Evolutionary conservation across 2,888 invertebrate species (phyloP).

Genomic region (Eustalomyia histrio): DNA sequence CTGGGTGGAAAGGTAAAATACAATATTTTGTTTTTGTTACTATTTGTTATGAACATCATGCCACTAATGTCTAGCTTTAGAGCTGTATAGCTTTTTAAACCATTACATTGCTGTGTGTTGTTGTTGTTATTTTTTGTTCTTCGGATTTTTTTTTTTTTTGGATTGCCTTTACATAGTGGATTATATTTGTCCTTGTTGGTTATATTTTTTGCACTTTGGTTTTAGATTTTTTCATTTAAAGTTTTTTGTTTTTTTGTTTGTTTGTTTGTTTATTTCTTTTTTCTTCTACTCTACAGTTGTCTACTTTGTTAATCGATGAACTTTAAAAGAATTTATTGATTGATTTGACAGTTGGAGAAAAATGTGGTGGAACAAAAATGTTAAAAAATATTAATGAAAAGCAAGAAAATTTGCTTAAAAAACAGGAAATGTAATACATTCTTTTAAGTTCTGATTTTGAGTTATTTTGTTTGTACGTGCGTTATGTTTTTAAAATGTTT

Average conservation of each 20-base stretch:
- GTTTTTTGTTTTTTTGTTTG: conserved; percentile 1
- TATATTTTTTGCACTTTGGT: conserved; percentile 45
- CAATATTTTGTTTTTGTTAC: conserved; percentile 32
- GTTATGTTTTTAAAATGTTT: conserved; percentile 39
- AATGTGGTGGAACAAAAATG: too few relatives aligned
- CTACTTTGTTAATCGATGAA: conserved; percentile 48
- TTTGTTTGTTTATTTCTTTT: not conserved
- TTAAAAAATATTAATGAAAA: too few relatives aligned
- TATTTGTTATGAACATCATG: conserved; percentile 54
- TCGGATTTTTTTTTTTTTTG: conserved; percentile 28
- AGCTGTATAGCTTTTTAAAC: conserved; percentile 47
- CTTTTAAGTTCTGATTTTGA: not conserved
- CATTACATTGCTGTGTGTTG: conserved; percentile 47
- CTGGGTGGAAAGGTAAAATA: conserved; percentile 51
- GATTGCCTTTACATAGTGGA: conserved; percentile 51
- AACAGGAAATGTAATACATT: not conserved
- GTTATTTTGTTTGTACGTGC: not conserved
- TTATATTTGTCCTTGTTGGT: conserved; percentile 60
- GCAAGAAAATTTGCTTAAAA: too few relatives aligned
- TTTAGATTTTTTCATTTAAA: conserved; percentile 42
- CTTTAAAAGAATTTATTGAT: not conserved
- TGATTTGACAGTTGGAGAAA: too few relatives aligned
- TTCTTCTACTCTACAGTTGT: conserved; percentile 44
- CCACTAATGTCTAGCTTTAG: conserved; percentile 60
- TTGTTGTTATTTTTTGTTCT: conserved; percentile 22